Base-by-base conservation (phyloP, 2,888 invertebrate genomes). In the Clusia tigrina region DNA sequence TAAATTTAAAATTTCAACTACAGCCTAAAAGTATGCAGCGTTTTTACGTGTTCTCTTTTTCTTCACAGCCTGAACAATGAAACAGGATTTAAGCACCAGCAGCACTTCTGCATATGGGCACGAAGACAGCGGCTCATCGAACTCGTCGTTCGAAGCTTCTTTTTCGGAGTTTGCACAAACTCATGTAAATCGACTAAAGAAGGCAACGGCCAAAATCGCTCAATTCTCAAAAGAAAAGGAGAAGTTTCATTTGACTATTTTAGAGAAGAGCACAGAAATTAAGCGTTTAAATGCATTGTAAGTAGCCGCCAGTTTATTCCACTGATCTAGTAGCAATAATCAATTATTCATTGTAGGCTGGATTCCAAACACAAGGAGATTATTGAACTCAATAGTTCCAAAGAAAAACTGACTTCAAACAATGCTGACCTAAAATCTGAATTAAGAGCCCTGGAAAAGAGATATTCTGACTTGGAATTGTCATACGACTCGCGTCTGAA, bases 251-350 rank as follows among this genome's bases (percentile, higher is more conserved):
- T 59, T 42, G 32, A 57, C 23, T n/a, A 25, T 55, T 2, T 46
- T 46, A 12, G 60, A 66, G 26, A 68, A 67, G 22, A 58, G 65
- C 2, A 65, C 62, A 22, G 38, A 23, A n/a, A 65, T 68, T 24
- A 17, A 37, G n/a, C 58, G 64, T 18, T 54, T 70, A 23, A 58
- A 63, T 17, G 57, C 63, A 51, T 61, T 54, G 71, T 71, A 48
- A 48, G 6, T 48, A 17, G 5, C 5, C 6, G n/a, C n/a, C n/a
- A n/a, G n/a, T n/a, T n/a, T n/a, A n/a, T n/a, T n/a, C n/a, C n/a
- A n/a, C n/a, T n/a, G n/a, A n/a, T n/a, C n/a, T n/a, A n/a, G n/a
- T n/a, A n/a, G n/a, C n/a, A n/a, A n/a, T n/a, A n/a, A n/a, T n/a
- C n/a, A n/a, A n/a, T n/a, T n/a, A n/a, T n/a, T n/a, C n/a, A n/a